A percentile compares a stretch with the other conserved stretches of the same genome.
Evolutionary conservation across 2,113 vertebrate genomes (phyloP).

Genomic region (Ochotona curzoniae): DNA sequence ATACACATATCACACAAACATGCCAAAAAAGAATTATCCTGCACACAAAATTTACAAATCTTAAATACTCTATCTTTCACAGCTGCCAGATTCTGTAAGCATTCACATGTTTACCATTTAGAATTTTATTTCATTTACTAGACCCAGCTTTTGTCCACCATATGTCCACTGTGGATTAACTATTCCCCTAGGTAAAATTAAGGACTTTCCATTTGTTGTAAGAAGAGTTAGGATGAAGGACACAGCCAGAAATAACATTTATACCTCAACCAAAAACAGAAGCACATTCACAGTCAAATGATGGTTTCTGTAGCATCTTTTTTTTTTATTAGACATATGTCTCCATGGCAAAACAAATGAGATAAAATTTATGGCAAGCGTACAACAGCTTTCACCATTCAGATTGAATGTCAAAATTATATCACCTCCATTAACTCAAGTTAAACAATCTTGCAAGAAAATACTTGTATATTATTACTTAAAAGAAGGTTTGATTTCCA

Average conservation of each 20-base stretch:
- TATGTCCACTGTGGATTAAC: constrained; percentile 95
- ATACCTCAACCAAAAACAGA: constrained; percentile 96
- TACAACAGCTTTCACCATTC: constrained; percentile 80
- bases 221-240: constrained; percentile 95
- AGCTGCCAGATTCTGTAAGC: constrained; percentile 87
- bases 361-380: constrained; percentile 89
- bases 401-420: constrained; percentile 78
- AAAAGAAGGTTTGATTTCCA: constrained; percentile 42
- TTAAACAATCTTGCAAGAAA: constrained; percentile 75
- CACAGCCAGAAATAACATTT: constrained; percentile 97
- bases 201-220: constrained; percentile 97
- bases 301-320: constrained; percentile 93
- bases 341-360: constrained; percentile 89
- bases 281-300: constrained; percentile 92
- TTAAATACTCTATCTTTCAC: constrained; percentile 72
- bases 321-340: constrained; percentile 91
- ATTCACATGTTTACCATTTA: constrained; percentile 91
- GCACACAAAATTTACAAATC: constrained; percentile 74
- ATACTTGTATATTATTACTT: constrained; percentile 11
- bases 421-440: constrained; percentile 64
- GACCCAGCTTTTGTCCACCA: constrained; percentile 96
- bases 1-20: constrained; percentile 50
- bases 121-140: constrained; percentile 90
- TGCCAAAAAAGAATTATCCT: constrained; percentile 72
- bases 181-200: constrained; percentile 95